These are phyloP conservation scores for Drepanosiphum platanoidis DNA, from an alignment of 2,888 invertebrate genomes.

Conservation along the genomic window DNA sequence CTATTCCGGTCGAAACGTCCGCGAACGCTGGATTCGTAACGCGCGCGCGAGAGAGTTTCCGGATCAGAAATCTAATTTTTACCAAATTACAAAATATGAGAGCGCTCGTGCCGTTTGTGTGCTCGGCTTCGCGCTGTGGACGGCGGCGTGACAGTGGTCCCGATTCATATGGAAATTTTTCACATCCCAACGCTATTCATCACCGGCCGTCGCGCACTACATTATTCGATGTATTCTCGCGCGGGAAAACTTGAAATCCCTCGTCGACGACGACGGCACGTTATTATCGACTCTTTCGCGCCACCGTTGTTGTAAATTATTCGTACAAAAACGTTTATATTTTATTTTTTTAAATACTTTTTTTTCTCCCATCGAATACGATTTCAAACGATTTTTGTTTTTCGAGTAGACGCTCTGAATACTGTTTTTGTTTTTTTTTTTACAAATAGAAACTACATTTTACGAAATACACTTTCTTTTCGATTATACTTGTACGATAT, in stretches of 20 bases:
- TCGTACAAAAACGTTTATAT: too few relatives aligned
- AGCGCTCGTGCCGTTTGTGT: background rate
- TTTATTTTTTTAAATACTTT: too few relatives aligned
- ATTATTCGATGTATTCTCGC: background rate
- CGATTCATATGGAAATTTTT: constrained; percentile 31
- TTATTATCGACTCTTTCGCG: background rate
- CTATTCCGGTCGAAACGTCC: background rate
- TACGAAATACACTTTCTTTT: too few relatives aligned
- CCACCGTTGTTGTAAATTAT: too few relatives aligned
- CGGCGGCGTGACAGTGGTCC: background rate
- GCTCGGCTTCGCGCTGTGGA: background rate
- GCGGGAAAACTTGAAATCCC: background rate
- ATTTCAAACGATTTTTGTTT: too few relatives aligned
- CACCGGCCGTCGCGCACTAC: background rate
- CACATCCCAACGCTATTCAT: background rate
- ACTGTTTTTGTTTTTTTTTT: too few relatives aligned
- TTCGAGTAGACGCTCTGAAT: too few relatives aligned
- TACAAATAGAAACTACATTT: too few relatives aligned
- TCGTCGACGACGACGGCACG: background rate
- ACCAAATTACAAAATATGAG: background rate
- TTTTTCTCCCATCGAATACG: too few relatives aligned
- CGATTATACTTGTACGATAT: too few relatives aligned
- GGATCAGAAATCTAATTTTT: background rate
- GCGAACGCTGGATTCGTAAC: background rate
- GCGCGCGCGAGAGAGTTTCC: background rate